Evolutionary conservation across 2,113 vertebrate genomes (phyloP).

Genomic region (Ranitomeya variabilis): DNA sequence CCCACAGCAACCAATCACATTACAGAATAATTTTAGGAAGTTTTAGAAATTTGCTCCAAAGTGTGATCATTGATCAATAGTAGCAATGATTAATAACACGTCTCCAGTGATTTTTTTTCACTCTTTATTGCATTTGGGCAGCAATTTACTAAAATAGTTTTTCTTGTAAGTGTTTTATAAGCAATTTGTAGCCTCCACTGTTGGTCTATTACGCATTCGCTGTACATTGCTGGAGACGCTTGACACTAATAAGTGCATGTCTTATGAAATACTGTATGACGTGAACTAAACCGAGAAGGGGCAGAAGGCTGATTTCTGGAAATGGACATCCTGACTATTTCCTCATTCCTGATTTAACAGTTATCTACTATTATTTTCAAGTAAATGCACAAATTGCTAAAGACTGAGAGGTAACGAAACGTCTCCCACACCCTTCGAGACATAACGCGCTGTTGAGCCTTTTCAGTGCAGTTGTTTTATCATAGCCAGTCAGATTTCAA

Average conservation of each 20-base stretch:
- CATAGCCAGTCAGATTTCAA: constrained; percentile 5
- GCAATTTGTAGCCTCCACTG: not conserved
- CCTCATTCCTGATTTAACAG: not conserved
- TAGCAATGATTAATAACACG: not conserved
- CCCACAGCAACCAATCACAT: too few relatives aligned
- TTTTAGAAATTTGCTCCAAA: too few relatives aligned
- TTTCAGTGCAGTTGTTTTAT: not conserved
- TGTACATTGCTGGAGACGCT: constrained; percentile 5
- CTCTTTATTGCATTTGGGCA: not conserved
- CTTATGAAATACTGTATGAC: constrained; percentile 9
- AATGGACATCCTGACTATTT: not conserved
- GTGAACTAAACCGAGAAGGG: constrained; percentile 15
- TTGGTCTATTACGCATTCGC: not conserved
- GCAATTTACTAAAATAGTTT: too few relatives aligned
- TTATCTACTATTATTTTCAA: constrained; percentile 11
- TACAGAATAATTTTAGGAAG: too few relatives aligned
- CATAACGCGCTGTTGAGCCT: not conserved
- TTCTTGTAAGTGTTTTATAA: not conserved
- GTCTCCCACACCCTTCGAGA: not conserved
- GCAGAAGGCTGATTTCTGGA: constrained; percentile 13
- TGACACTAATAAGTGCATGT: constrained; percentile 36
- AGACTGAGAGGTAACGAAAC: not conserved
- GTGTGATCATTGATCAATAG: too few relatives aligned
- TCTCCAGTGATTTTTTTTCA: not conserved
- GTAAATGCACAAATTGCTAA: not conserved